These are phyloP conservation scores for Oreochromis niloticus DNA, from an alignment of 2,113 vertebrate species.

Conservation along the genomic window DNA sequence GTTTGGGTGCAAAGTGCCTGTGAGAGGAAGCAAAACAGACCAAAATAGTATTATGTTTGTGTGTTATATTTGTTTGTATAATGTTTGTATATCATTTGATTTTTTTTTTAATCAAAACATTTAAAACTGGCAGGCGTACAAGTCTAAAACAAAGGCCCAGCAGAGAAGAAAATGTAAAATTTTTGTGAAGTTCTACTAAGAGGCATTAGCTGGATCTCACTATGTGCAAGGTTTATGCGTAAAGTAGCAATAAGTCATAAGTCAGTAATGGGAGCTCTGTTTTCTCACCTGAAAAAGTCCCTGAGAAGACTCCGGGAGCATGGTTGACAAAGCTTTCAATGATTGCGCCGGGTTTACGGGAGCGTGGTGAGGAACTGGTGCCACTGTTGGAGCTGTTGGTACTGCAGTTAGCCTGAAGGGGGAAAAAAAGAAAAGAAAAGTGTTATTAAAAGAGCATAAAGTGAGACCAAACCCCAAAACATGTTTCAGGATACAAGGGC, in stretches of 20 bases:
- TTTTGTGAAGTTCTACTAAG: neutral
- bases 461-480: neutral
- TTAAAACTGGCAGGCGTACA: neutral
- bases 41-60: conserved; percentile 22
- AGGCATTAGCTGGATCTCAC: neutral
- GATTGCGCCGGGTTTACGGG: conserved; percentile 89
- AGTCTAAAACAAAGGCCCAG: neutral
- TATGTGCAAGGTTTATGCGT: neutral
- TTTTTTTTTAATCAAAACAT: neutral
- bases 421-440: neutral
- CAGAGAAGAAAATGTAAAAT: neutral
- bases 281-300: conserved; percentile 88
- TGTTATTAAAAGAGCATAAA: neutral
- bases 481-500: neutral
- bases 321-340: conserved; percentile 97
- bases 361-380: conserved; percentile 68
- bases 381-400: conserved; percentile 62
- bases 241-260: neutral
- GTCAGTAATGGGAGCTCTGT: neutral
- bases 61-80: neutral
- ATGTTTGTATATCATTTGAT: neutral
- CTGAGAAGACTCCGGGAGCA: conserved; percentile 94
- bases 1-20: conserved; percentile 98
- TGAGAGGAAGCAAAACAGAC: neutral
- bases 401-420: conserved; percentile 77